Conservation (phyloP, 1,140 invertebrate genomes). For the Calycopis cecrops region DNA sequence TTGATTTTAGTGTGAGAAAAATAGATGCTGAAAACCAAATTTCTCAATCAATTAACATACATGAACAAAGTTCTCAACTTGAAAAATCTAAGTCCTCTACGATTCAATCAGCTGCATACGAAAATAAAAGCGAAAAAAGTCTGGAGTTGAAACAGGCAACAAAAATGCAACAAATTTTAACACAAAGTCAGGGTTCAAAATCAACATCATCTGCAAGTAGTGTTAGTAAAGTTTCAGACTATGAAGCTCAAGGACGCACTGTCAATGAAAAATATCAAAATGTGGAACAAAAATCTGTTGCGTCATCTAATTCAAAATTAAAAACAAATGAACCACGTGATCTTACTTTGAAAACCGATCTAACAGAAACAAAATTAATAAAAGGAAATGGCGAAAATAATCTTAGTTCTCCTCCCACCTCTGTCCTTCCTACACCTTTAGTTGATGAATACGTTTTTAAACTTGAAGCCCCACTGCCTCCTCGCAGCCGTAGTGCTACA, state of each 20-base stretch:
- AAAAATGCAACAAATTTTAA: not conserved
- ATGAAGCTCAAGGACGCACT: too few relatives aligned
- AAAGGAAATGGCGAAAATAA: conserved; percentile 20
- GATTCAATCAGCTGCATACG: conserved; percentile 11
- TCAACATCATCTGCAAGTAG: too few relatives aligned
- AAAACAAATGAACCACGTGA: not conserved
- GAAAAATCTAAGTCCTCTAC: not conserved
- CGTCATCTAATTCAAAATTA: not conserved
- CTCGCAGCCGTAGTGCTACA: conserved; percentile 27
- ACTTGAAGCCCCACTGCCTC: conserved; percentile 42
- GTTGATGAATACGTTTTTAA: conserved; percentile 28
- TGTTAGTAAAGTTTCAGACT: too few relatives aligned
- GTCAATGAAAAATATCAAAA: too few relatives aligned
- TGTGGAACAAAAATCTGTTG: too few relatives aligned
- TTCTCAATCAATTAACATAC: conserved; percentile 24
- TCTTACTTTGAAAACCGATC: conserved; percentile 9
- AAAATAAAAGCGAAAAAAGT: not conserved
- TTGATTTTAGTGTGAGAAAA: conserved; percentile 23
- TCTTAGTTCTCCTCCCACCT: conserved; percentile 31
- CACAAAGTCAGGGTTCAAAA: too few relatives aligned
- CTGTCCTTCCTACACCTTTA: conserved; percentile 23
- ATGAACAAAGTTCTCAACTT: conserved; percentile 9
- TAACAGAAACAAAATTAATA: not conserved
- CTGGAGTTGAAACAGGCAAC: not conserved
- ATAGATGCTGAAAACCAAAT: conserved; percentile 18